These are phyloP conservation scores for Sisor rabdophorus DNA, from an alignment of 2,113 vertebrate genomes.

Conservation along the genomic window DNA sequence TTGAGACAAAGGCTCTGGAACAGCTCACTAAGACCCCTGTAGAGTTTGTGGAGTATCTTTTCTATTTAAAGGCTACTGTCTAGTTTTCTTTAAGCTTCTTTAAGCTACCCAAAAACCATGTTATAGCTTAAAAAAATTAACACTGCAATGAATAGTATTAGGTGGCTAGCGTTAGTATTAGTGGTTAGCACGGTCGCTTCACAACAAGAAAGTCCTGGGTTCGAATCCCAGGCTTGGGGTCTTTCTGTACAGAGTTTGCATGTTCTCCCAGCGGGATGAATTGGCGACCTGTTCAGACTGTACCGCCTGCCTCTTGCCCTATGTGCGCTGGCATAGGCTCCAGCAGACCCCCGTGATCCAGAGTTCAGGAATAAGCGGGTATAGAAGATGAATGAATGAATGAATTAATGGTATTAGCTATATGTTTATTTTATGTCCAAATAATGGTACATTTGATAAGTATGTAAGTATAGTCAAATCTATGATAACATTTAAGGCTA, in stretches of 20 bases:
- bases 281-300: no score
- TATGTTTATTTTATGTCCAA: constrained; percentile 31
- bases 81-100: background rate
- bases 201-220: no score
- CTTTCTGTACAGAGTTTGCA: no score
- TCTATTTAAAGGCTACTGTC: constrained; percentile 20
- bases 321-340: no score
- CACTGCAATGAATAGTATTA: constrained; percentile 14
- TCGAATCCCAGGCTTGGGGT: no score
- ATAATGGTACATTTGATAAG: constrained; percentile 20
- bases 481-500: background rate
- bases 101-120: constrained; percentile 10
- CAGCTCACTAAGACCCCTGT: constrained; percentile 96
- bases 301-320: no score
- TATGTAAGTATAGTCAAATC: constrained; percentile 14
- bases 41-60: constrained; percentile 99
- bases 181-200: no score
- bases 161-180: no score
- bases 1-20: constrained; percentile 98
- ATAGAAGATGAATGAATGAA: no score
- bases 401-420: constrained; percentile 14
- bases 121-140: constrained; percentile 8
- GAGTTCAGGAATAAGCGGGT: no score
- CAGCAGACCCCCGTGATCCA: no score
- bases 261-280: no score